Percentiles rank a stretch among this genome's conserved stretches.
Conservation (phyloP, 2,113 vertebrate species). For the Corvus moneduloides region DNA sequence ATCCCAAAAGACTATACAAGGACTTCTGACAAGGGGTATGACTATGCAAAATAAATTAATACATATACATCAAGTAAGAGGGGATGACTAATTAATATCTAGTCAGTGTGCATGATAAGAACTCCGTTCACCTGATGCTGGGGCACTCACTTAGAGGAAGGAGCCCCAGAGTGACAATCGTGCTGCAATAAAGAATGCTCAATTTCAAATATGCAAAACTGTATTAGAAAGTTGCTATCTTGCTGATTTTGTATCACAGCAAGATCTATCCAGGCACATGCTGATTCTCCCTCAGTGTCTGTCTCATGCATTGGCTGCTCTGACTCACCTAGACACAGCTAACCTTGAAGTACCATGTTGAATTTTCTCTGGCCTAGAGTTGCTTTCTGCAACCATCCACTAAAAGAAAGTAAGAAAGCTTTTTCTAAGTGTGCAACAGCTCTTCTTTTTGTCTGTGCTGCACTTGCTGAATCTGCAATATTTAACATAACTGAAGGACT, state of each 20-base stretch:
- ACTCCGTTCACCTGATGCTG: background rate
- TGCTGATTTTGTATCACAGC: background rate
- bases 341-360: fast-evolving
- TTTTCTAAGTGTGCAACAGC: background rate
- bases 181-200: background rate
- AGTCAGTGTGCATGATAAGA: background rate
- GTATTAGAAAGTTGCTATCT: background rate
- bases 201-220: background rate
- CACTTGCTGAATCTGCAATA: background rate
- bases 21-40: background rate
- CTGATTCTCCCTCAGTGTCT: background rate
- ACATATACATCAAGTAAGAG: background rate
- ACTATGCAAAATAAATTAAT: background rate
- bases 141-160: background rate
- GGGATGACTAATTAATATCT: background rate
- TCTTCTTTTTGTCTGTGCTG: background rate
- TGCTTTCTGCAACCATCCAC: background rate
- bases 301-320: background rate
- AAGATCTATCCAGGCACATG: background rate
- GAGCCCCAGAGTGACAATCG: background rate
- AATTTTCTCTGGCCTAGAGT: background rate
- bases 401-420: background rate
- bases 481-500: background rate
- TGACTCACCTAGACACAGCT: background rate
- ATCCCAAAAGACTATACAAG: background rate